Percentiles rank a stretch among this genome's conserved stretches.
These are phyloP conservation scores for Xerus inauris DNA, from an alignment of 2,113 vertebrate genomes.

Conservation along the genomic window DNA sequence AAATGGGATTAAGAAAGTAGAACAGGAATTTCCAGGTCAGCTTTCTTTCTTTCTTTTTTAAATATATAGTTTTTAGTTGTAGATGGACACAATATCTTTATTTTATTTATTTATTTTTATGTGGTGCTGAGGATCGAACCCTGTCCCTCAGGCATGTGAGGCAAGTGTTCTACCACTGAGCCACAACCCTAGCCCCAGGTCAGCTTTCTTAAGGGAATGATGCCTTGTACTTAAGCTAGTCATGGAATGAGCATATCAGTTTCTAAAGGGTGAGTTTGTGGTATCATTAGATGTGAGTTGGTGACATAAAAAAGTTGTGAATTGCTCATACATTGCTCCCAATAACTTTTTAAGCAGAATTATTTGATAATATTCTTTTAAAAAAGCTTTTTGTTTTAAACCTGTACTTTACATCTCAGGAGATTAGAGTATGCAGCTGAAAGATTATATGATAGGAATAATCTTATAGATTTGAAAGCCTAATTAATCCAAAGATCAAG, in stretches of 20 bases:
- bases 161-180: too few relatives aligned
- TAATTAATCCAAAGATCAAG: not conserved
- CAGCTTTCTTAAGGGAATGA: not conserved
- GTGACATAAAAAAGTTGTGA: not conserved
- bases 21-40: not conserved
- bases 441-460: not conserved
- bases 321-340: not conserved
- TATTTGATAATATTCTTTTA: not conserved
- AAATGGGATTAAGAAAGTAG: not conserved
- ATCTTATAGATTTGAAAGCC: not conserved
- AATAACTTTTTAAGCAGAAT: not conserved
- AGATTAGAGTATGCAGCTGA: not conserved
- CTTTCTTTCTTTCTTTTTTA: not conserved
- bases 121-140: too few relatives aligned
- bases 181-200: too few relatives aligned
- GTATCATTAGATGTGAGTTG: not conserved
- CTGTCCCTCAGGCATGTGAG: too few relatives aligned
- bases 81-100: too few relatives aligned
- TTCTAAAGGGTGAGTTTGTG: not conserved
- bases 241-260: not conserved
- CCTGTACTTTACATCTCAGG: not conserved
- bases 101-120: too few relatives aligned
- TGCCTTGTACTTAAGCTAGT: not conserved
- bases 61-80: too few relatives aligned
- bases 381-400: not conserved